These are phyloP conservation scores for Porites australiensis DNA, from an alignment of 64 coral and sea anemone genomes.

Conservation along the genomic window DNA sequence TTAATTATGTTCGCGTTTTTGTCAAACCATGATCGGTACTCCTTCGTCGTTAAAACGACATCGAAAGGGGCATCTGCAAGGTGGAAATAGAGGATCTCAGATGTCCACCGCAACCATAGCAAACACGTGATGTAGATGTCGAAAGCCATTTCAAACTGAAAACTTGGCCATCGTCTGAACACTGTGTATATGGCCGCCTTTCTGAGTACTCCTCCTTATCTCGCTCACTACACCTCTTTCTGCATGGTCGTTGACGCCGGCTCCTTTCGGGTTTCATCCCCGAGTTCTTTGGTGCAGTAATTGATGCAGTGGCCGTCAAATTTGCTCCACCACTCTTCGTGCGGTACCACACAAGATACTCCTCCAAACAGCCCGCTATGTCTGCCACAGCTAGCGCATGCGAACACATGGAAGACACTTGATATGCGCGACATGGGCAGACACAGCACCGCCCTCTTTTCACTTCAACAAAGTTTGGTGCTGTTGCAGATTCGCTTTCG, in stretches of 20 bases:
- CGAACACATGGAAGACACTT: constrained; percentile 16
- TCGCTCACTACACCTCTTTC: neutral
- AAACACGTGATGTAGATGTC: neutral
- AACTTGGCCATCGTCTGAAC: neutral
- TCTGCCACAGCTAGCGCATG: constrained; percentile 44
- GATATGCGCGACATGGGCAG: constrained; percentile 23
- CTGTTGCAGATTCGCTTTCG: neutral
- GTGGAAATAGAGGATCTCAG: constrained; percentile 5
- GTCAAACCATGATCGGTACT: neutral
- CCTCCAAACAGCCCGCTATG: neutral
- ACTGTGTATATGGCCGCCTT: constrained; percentile 8
- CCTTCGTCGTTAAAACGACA: too few relatives aligned
- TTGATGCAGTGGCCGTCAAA: constrained; percentile 7
- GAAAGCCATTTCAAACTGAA: constrained; percentile 27
- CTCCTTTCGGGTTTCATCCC: constrained; percentile 24
- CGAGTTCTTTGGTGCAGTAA: constrained; percentile 42
- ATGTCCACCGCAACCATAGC: constrained; percentile 35
- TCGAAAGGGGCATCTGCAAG: too few relatives aligned
- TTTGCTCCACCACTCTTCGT: constrained; percentile 21
- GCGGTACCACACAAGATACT: constrained; percentile 45
- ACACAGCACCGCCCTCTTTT: constrained; percentile 7
- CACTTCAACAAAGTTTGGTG: constrained; percentile 41
- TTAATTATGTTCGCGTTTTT: neutral
- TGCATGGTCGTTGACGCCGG: neutral
- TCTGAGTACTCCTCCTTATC: neutral